Evolutionary conservation across 2,797 vertebrate species (phyloP), one percentile per base, ranked within the genome.

Genomic region (Onychomys arenicola): DNA sequence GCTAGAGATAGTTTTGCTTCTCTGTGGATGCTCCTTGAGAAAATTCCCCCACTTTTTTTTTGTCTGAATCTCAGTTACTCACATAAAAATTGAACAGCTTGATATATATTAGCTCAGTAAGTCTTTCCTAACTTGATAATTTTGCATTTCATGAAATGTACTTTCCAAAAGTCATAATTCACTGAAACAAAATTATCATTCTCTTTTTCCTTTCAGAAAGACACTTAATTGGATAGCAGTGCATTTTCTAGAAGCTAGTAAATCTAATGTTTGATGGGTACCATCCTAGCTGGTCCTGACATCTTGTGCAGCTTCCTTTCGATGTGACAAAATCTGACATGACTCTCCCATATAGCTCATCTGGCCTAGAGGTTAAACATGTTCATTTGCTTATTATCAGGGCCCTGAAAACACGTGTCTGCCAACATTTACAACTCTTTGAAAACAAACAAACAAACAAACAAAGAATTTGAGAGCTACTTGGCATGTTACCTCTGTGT

Each of bases 361-460:
- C 95, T 97, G 93, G 86, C 89, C 87, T 86, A 90, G 96, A 97
- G 73, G 55, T 95, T 97, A 96, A 92, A 93, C 27, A 27, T 95
- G 78, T 76, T 94, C 46, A 93, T 97, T 97, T 95, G 61, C 67
- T 87, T 90, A 52, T 95, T 98, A 91, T 90, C 40, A 93, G 52
- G 76, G 46, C 37, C 63, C 57, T 90, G 12, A 10, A 76, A 75
- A 80, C 55, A 77, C 52, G 61, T 63, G 23, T 82, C 75, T 96
- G 88, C 40, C 86, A 96, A 87, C 43, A 85, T 25, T 90, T 97
- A 21, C 80, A 97, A 34, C 37, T 91, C 11, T 95, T 71, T 71
- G 63, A 34, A 34, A 46, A 67, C n/a, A n/a, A n/a, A n/a, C n/a
- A 37, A 49, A 34, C n/a, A 89, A 1, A 16, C 73, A 46, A 57